Conservation (phyloP, 2,888 invertebrate genomes). For the Xestia sexstrigata region DNA sequence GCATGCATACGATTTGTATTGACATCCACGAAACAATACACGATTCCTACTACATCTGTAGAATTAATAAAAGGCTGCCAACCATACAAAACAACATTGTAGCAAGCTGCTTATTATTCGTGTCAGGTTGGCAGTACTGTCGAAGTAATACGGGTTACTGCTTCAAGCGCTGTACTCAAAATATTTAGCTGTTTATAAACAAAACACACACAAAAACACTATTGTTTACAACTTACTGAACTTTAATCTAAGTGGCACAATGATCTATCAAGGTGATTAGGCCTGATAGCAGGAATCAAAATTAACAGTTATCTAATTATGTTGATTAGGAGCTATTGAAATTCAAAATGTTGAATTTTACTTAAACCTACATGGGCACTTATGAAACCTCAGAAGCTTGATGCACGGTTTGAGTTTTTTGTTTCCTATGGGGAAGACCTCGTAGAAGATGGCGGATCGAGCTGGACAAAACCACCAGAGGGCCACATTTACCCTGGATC, state of each 20-base stretch:
- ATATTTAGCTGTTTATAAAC: slow-evolving; percentile 55
- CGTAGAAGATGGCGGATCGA: too few relatives aligned
- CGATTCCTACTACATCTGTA: slow-evolving; percentile 6
- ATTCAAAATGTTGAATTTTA: neutral
- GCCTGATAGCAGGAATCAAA: neutral
- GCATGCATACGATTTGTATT: slow-evolving; percentile 27
- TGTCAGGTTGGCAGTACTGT: slow-evolving; percentile 35
- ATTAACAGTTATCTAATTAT: neutral
- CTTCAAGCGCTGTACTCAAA: slow-evolving; percentile 41
- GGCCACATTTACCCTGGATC: too few relatives aligned
- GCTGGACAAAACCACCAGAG: too few relatives aligned
- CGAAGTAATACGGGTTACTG: slow-evolving; percentile 55
- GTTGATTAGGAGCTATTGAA: neutral
- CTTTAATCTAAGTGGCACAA: slow-evolving; percentile 34
- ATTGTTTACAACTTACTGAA: slow-evolving; percentile 43
- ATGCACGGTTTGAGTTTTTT: neutral
- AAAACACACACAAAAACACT: slow-evolving; percentile 23
- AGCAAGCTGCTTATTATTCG: slow-evolving; percentile 46
- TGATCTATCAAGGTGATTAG: slow-evolving; percentile 24
- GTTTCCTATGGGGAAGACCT: too few relatives aligned
- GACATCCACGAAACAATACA: slow-evolving; percentile 38
- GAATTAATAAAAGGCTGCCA: slow-evolving; percentile 46
- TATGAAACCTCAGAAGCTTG: neutral
- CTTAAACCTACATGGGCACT: too few relatives aligned
- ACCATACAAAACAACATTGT: slow-evolving; percentile 33